Base-by-base conservation (phyloP, 2,888 invertebrate species). In the Lysandra coridon region DNA sequence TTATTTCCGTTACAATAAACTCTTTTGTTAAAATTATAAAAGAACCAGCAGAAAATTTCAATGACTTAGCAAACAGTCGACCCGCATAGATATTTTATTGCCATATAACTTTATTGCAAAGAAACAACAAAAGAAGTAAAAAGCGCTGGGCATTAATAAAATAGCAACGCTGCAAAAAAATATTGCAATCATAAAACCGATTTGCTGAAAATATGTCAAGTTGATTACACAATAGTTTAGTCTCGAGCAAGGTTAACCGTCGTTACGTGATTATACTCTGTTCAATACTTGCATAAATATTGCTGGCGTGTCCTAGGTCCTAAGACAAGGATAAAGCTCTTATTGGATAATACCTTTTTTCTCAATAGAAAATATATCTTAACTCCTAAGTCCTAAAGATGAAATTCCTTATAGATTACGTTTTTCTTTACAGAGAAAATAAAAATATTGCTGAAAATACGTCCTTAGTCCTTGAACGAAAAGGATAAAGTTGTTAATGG, bases 191-290 rank as follows among this genome's bases (percentile, higher is more conserved):
- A 78, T 73, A 80, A 79, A 80, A 80, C 78, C 81, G 81, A 84
- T 86, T 85, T 83, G 83, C 79, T 83, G 81, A 82, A 84, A 85
- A 83, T 84, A 76, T 82, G 79, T 80, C 75, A 76, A 82, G 81
- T 81, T 81, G 80, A 82, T 86, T 86, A 84, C 85, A 83, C 83
- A 87, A 83, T 77, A 76, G 80, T 81, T 84, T 85, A 84, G 85
- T 83, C 85, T 83, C 83, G 81, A 84, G 85, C 88, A 88, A 88
- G 88, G 88, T 86, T 87, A 85, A 82, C 78, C 60, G 82, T 81
- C 82, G 86, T 90, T 90, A 89, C 87, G 87, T 88, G 87, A 88
- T 85, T 84, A 84, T 81, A 84, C 82, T 84, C 78, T 74, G 75
- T 79, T 53, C 69, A 60, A 53, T 53, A 60, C 57, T 74, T 57